Evolutionary conservation across 2,113 vertebrate species (phyloP).

Genomic region (Bubo scandiacus): DNA sequence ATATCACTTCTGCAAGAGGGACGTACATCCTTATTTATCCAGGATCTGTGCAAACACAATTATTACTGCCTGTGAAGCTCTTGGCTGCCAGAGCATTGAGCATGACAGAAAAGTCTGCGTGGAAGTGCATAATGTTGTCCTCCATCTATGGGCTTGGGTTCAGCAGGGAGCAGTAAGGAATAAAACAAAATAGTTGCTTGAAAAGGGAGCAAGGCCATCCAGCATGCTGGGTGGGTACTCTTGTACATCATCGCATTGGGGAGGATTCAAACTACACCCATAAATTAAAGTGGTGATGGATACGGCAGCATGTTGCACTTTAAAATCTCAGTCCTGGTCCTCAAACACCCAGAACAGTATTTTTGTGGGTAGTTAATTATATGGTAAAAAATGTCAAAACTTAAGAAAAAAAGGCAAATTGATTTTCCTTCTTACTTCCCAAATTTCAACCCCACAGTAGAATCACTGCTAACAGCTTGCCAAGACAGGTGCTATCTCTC

Average conservation of each 20-base stretch:
- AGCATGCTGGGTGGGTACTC: not conserved
- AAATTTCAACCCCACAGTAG: not conserved
- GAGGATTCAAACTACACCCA: not conserved
- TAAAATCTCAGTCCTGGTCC: not conserved
- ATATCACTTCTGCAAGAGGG: not conserved
- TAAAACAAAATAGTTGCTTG: not conserved
- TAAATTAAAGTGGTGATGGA: not conserved
- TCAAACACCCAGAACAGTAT: not conserved
- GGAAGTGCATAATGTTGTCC: not conserved
- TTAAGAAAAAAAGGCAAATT: not conserved
- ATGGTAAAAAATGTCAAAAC: not conserved
- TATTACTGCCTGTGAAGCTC: not conserved
- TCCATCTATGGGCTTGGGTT: not conserved
- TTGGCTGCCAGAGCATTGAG: not conserved
- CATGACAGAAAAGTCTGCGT: not conserved
- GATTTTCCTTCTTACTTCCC: not conserved
- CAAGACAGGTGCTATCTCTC: not conserved
- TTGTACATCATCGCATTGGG: fast-evolving
- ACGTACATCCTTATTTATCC: not conserved
- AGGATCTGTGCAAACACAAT: not conserved
- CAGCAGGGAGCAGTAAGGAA: not conserved
- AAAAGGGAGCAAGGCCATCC: not conserved
- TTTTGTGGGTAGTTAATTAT: not conserved
- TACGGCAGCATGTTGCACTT: not conserved
- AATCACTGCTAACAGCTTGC: not conserved